Evolutionary conservation across 2,797 vertebrate species (phyloP).

Genomic region (Euthynnus affinis): DNA sequence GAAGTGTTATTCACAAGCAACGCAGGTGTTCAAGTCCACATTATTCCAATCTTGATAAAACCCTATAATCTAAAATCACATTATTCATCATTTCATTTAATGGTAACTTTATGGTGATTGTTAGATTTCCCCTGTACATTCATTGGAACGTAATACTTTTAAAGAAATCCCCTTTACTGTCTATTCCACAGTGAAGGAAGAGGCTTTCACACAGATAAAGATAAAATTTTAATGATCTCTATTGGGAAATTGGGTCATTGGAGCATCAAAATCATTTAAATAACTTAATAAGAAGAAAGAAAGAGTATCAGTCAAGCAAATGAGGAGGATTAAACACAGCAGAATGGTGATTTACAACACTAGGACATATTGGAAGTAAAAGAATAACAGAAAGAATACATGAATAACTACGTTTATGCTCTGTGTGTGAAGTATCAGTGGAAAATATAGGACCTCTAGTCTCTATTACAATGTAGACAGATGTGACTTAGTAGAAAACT

Average conservation of each 20-base stretch:
- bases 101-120: neutral
- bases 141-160: constrained; percentile 26
- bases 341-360: constrained; percentile 9
- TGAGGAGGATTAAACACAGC: constrained; percentile 33
- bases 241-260: constrained; percentile 37
- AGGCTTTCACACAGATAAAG: constrained; percentile 34
- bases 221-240: constrained; percentile 56
- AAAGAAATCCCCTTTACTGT: constrained; percentile 17
- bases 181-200: constrained; percentile 8
- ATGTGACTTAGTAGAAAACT: constrained; percentile 1
- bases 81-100: neutral
- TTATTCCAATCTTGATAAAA: neutral
- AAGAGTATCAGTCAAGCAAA: constrained; percentile 38
- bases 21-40: neutral
- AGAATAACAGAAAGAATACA: constrained; percentile 5
- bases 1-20: neutral
- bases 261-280: constrained; percentile 29
- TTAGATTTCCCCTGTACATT: constrained; percentile 21
- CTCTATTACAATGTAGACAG: neutral
- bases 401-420: constrained; percentile 4
- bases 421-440: constrained; percentile 7
- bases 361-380: constrained; percentile 8
- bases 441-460: neutral
- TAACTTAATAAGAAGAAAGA: constrained; percentile 9
- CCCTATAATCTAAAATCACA: neutral